Percentiles rank a stretch among this genome's conserved stretches.
Conservation (phyloP, 2,113 vertebrate genomes). For the Cyphomyrus discorhynchus region DNA sequence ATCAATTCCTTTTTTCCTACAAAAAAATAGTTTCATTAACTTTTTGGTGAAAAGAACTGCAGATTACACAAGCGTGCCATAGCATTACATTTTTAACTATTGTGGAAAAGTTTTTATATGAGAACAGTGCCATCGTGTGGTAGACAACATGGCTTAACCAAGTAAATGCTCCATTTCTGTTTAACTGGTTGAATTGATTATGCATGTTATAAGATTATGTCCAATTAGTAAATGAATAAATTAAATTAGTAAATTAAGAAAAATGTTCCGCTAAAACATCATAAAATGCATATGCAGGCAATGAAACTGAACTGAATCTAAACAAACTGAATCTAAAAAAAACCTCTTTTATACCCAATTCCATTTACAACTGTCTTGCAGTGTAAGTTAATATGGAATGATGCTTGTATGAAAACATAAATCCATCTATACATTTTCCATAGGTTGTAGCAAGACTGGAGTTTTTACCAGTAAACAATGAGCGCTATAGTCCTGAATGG, state of each 20-base stretch:
- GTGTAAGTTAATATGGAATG: not conserved
- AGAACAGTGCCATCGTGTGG: constrained; percentile 60
- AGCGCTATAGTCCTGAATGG: not conserved
- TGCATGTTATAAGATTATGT: not conserved
- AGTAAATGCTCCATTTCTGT: not conserved
- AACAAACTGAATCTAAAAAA: not conserved
- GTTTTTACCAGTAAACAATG: not conserved
- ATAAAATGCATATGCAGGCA: not conserved
- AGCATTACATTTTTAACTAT: not conserved
- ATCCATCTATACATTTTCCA: not conserved
- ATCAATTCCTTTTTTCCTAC: no score
- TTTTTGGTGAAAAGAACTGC: not conserved
- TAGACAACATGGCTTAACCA: not conserved
- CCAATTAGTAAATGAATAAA: not conserved
- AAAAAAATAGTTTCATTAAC: no score
- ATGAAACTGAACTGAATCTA: not conserved
- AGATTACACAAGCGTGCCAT: not conserved
- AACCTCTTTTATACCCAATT: not conserved
- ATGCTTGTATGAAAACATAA: not conserved
- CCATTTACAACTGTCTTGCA: not conserved
- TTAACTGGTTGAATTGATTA: not conserved
- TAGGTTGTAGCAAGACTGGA: not conserved
- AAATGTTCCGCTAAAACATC: not conserved
- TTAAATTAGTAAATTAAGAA: not conserved
- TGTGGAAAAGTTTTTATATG: constrained; percentile 25